Base-by-base conservation (phyloP, 1,140 invertebrate genomes). In the Drosophila kohkoa region DNA sequence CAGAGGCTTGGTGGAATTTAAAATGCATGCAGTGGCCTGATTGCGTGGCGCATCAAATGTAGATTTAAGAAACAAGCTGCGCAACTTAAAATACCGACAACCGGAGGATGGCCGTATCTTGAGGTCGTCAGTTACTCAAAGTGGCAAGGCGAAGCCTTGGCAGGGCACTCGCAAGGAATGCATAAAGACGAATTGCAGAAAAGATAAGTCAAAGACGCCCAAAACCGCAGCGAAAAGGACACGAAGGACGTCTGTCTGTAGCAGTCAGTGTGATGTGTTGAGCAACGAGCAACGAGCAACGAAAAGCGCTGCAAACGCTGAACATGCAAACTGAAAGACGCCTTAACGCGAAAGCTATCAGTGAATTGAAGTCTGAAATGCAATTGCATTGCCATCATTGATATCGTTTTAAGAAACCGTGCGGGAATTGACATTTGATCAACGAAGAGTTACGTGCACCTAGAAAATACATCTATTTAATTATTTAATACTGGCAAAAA, bases 171-270 rank as follows among this genome's bases (percentile, higher is more conserved):
- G n/a, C 1, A 54, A 35, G 28, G 51, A 54, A 54, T 54, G 30
- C 51, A 54, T 54, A 54, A 54, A 54, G 51, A 52, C 51, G 35
- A 54, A 54, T 54, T 54, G 28, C 30, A 54, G 51, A 32, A 15
- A 52, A 54, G 51, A 54, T 54, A 54, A 54, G 51, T 54, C 51
- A 54, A 54, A 54, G 51, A 35, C 28, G 25, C 8, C 1, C 20
- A n/a, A 54, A 25, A 15, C 51, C 51, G 51, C 30, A 54, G 51
- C 28, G 20, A 54, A 35, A 54, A 54, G 28, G 28, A 54, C 30
- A 8, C 30, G 28, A 32, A 35, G 28, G 51, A 54, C n/a, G 20
- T 1, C 51, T 32, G 51, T 15, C 51, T 15, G 30, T 5, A 30
- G 3, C 49, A 13, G 30, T 54, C 28, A 35, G 30, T 32, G 30